phyloP scores from a whole-genome alignment of 2,113 vertebrate species.

The Oophaga pumilio region DNA sequence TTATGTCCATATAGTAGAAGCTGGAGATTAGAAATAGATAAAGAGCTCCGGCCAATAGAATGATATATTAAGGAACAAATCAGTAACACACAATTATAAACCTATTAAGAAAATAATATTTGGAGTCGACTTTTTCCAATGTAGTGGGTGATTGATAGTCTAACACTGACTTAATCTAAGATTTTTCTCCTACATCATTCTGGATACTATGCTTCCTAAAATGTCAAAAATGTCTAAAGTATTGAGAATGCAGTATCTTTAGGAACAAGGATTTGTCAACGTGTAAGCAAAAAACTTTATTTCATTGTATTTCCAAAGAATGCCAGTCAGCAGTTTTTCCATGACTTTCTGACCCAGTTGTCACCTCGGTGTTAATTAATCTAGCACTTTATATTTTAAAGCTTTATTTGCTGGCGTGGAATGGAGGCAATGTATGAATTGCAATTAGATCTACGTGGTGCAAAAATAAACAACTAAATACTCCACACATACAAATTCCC shows the following conservation, averaged over 20 bases:
- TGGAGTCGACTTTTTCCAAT: background rate
- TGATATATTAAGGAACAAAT: background rate
- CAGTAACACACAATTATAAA: background rate
- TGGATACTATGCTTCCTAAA: background rate
- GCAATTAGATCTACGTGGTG: background rate
- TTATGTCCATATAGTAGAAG: no score
- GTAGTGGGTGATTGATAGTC: background rate
- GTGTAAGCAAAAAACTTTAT: constrained; percentile 14
- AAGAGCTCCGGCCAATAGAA: background rate
- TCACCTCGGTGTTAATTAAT: constrained; percentile 33
- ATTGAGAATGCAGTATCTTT: background rate
- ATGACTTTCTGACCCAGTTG: constrained; percentile 6
- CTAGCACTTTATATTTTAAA: constrained; percentile 21
- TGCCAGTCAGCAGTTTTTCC: constrained; percentile 2
- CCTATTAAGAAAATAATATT: background rate
- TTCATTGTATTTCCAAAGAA: constrained; percentile 2
- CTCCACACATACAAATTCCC: background rate
- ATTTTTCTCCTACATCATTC: background rate
- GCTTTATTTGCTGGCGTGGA: constrained; percentile 11
- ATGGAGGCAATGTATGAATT: constrained; percentile 7
- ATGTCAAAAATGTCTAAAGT: background rate
- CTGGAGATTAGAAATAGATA: no score
- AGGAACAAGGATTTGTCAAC: background rate
- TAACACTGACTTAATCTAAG: background rate
- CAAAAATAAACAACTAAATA: constrained; percentile 7